phyloP scores from a whole-genome alignment of 2,113 vertebrate genomes.

The Amblyopsis rosae region DNA sequence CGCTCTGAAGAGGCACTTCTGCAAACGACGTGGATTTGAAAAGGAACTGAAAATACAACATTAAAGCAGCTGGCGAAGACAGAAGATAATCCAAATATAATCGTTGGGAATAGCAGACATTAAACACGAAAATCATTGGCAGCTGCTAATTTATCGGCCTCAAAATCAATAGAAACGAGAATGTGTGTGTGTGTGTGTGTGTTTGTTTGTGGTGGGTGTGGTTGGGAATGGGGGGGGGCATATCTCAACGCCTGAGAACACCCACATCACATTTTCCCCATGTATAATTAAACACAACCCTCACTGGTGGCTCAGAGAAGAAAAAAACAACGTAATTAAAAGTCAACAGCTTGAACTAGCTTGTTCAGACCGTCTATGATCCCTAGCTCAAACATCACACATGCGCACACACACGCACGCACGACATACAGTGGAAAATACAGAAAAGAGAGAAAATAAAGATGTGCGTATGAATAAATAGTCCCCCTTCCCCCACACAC shows the following conservation, averaged over 20 bases:
- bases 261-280: constrained; percentile 30
- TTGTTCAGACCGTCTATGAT: constrained; percentile 31
- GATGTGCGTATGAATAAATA: neutral
- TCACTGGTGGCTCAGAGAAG: constrained; percentile 27
- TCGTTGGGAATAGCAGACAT: constrained; percentile 62
- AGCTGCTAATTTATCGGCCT: constrained; percentile 48
- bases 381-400: constrained; percentile 37
- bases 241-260: constrained; percentile 29
- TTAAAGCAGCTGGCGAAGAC: constrained; percentile 49
- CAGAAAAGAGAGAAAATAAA: neutral
- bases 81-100: constrained; percentile 62
- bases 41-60: constrained; percentile 38
- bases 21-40: constrained; percentile 37
- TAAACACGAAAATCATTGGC: constrained; percentile 49
- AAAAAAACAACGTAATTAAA: constrained; percentile 58
- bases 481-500: neutral
- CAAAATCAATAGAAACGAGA: constrained; percentile 43
- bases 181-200: neutral
- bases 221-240: constrained; percentile 4
- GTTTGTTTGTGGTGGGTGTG: no score
- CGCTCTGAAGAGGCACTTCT: constrained; percentile 39
- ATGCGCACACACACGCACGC: neutral
- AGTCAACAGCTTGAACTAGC: constrained; percentile 56
- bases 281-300: constrained; percentile 44
- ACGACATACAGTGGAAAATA: neutral